Evolutionary conservation across 1,140 invertebrate genomes (phyloP).

Genomic region (Euura lappo): DNA sequence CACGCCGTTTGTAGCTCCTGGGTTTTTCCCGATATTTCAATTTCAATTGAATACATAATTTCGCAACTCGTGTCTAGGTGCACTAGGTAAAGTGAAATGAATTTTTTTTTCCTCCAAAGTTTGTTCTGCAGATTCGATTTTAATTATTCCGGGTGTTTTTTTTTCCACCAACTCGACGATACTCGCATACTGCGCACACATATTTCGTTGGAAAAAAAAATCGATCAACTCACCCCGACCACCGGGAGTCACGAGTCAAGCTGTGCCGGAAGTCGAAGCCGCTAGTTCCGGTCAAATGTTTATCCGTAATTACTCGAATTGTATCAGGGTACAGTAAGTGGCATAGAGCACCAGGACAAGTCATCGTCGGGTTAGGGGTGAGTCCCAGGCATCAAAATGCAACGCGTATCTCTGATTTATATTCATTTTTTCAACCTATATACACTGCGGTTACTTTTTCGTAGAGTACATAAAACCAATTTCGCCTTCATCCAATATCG

Average conservation of each 20-base stretch:
- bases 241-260: slow-evolving; percentile 34
- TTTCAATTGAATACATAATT: neutral
- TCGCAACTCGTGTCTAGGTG: neutral
- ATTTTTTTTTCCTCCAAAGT: neutral
- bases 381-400: neutral
- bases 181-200: neutral
- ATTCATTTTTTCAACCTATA: too few species aligned
- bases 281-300: slow-evolving; percentile 45
- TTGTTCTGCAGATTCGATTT: neutral
- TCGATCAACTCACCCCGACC: slow-evolving; percentile 12
- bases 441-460: too few species aligned
- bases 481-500: too few species aligned
- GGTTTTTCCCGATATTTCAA: slow-evolving; percentile 13
- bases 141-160: neutral
- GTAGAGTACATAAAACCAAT: too few species aligned
- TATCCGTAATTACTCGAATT: slow-evolving; percentile 32
- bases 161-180: neutral
- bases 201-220: slow-evolving; percentile 27
- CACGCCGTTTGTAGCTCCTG: neutral
- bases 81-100: neutral
- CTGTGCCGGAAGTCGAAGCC: slow-evolving; percentile 40
- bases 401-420: too few species aligned
- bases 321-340: slow-evolving; percentile 4
- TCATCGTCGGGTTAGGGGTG: neutral
- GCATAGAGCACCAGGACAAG: neutral